Conservation (phyloP, 2,888 invertebrate species). For the Eilema caniola region DNA sequence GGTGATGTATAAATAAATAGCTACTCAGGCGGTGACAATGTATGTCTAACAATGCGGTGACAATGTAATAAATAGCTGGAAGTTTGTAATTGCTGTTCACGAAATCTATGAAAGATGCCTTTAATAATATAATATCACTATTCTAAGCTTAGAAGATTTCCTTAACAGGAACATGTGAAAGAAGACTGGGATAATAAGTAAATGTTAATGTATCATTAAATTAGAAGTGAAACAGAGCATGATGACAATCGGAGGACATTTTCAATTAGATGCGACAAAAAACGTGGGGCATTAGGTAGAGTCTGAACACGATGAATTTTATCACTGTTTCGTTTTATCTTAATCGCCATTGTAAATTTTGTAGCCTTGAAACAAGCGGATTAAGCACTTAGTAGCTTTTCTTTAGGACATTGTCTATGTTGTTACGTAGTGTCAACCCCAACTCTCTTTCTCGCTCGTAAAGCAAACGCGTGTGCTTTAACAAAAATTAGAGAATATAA, state of each 20-base stretch:
- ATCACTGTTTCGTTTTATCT: constrained; percentile 61
- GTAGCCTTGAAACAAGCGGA: constrained; percentile 48
- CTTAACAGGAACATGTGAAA: constrained; percentile 16
- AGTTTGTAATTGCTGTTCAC: not conserved
- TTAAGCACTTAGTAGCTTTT: not conserved
- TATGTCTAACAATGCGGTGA: no score
- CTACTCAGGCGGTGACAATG: no score
- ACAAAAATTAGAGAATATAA: no score
- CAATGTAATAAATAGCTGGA: no score
- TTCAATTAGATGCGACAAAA: constrained; percentile 65
- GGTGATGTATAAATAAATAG: no score
- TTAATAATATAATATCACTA: constrained; percentile 7
- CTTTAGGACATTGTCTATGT: no score
- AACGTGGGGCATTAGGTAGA: constrained; percentile 66
- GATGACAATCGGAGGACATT: constrained; percentile 49
- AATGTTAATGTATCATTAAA: constrained; percentile 47
- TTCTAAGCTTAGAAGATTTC: constrained; percentile 8
- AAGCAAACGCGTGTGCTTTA: no score
- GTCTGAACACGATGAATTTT: constrained; percentile 68
- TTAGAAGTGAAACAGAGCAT: constrained; percentile 57
- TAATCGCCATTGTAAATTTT: constrained; percentile 56
- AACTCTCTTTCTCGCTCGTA: not conserved
- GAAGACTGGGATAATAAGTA: constrained; percentile 26
- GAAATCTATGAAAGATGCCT: not conserved
- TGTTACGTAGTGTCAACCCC: not conserved